These are phyloP conservation scores for Chiroxiphia lanceolata DNA, from an alignment of 2,797 vertebrate species.

Conservation along the genomic window DNA sequence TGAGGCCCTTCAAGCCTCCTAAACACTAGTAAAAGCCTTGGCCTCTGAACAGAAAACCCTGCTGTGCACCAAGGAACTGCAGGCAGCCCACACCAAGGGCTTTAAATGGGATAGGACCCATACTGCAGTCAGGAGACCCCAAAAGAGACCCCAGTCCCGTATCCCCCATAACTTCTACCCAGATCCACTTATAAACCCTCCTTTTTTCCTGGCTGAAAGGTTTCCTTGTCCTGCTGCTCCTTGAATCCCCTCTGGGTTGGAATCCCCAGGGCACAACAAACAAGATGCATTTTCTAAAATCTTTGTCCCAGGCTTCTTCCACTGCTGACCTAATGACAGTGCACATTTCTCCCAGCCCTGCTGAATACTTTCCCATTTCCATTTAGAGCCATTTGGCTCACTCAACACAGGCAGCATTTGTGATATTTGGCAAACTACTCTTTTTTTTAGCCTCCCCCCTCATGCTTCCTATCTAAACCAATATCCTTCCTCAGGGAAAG, in stretches of 20 bases:
- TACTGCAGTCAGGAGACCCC: neutral
- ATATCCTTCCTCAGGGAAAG: constrained; percentile 7
- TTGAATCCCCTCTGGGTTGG: neutral
- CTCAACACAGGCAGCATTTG: neutral
- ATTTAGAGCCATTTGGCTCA: constrained; percentile 38
- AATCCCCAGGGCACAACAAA: neutral
- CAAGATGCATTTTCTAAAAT: neutral
- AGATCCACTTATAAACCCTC: neutral
- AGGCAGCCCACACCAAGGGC: neutral
- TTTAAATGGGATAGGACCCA: neutral
- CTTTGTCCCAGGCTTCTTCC: neutral
- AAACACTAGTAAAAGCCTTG: neutral
- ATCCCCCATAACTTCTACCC: accelerated
- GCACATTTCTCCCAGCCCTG: neutral
- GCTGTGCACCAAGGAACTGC: neutral
- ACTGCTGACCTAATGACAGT: neutral
- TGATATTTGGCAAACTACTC: constrained; percentile 42
- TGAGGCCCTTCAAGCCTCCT: neutral
- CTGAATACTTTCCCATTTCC: neutral
- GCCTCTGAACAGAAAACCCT: neutral
- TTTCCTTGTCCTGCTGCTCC: neutral
- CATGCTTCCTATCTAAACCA: constrained; percentile 25
- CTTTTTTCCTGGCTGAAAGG: neutral
- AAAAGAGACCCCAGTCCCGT: neutral
- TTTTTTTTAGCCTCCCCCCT: neutral